Percentiles rank a stretch among this genome's conserved stretches.
These are phyloP conservation scores for Mythimna impura DNA, from an alignment of 2,888 invertebrate genomes.

Conservation along the genomic window DNA sequence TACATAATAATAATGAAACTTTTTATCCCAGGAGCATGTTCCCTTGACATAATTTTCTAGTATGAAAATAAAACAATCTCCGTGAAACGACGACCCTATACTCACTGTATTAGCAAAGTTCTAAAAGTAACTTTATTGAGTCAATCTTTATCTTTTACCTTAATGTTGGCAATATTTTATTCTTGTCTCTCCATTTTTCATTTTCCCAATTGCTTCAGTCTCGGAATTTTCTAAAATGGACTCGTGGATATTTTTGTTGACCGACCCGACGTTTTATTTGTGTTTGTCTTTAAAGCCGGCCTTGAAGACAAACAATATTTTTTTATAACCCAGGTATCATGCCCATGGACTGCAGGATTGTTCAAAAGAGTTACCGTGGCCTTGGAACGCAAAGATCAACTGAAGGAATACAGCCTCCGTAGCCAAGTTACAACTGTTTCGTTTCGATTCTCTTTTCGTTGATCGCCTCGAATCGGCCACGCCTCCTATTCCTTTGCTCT, in stretches of 20 bases:
- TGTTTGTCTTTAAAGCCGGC: too few species aligned
- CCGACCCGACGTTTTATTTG: constrained; percentile 14
- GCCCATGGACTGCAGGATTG: too few species aligned
- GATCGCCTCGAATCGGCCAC: too few species aligned
- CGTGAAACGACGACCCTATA: background rate
- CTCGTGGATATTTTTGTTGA: constrained; percentile 4
- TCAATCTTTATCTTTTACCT: constrained; percentile 44
- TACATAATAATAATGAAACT: too few species aligned
- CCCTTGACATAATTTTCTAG: background rate
- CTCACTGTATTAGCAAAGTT: constrained; percentile 28
- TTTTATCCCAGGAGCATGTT: background rate
- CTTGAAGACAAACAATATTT: too few species aligned
- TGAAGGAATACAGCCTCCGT: too few species aligned
- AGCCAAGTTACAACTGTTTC: too few species aligned
- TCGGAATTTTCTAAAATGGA: background rate
- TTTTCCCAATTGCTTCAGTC: constrained; percentile 1
- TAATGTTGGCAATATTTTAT: constrained; percentile 31
- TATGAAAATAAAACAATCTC: background rate
- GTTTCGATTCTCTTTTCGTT: too few species aligned
- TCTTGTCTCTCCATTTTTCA: constrained; percentile 31
- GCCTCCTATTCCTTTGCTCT: too few species aligned
- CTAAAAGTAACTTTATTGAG: constrained; percentile 43
- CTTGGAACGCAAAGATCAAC: too few species aligned
- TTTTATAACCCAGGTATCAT: too few species aligned
- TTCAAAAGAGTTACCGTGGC: too few species aligned